phyloP scores from a whole-genome alignment of 30 jellyfish, hydroid and myxozoan genomes.

The Turritopsis dohrnii region DNA sequence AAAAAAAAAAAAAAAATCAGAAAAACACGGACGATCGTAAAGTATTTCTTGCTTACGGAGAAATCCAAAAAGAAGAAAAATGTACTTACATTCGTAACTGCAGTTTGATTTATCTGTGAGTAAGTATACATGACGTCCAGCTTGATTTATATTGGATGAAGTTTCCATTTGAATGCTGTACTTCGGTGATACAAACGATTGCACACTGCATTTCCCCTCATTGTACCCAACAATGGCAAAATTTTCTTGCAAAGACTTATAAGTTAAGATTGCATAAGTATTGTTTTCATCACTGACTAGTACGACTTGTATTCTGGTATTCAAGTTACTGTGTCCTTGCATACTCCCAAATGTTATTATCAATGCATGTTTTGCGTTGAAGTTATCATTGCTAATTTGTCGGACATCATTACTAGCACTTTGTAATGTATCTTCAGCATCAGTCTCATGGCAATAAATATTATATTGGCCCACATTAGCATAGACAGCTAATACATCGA shows the following conservation, averaged over 20 bases:
- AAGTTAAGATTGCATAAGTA: neutral
- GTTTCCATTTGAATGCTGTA: neutral
- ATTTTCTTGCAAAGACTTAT: neutral
- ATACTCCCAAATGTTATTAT: neutral
- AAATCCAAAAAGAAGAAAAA: no score
- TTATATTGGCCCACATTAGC: neutral
- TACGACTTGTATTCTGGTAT: neutral
- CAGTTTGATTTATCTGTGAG: neutral
- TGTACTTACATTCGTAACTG: neutral
- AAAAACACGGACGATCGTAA: no score
- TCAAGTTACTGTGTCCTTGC: neutral
- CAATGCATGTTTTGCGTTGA: neutral
- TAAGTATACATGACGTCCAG: neutral
- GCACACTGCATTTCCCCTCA: neutral
- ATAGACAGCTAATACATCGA: neutral
- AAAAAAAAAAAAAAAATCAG: no score
- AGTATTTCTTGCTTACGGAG: no score
- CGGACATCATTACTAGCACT: neutral
- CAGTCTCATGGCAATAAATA: neutral
- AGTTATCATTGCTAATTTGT: neutral
- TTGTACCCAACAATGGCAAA: neutral
- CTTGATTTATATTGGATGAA: neutral
- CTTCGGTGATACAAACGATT: neutral
- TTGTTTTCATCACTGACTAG: neutral
- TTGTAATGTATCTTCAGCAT: neutral